Evolutionary conservation across 2,113 vertebrate genomes (phyloP).

Genomic region (Tragulus kanchil): DNA sequence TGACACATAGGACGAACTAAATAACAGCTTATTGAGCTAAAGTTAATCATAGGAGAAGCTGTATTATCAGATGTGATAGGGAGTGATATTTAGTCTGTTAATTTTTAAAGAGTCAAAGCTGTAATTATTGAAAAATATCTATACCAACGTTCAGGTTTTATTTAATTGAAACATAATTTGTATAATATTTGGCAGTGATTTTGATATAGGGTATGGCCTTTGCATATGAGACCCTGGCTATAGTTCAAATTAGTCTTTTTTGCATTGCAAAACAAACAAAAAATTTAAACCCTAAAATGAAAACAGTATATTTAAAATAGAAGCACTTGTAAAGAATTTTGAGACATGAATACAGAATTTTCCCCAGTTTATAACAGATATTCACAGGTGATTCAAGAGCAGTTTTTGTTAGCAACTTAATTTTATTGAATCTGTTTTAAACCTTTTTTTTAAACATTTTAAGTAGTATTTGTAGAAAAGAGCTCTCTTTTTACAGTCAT

Average conservation of each 20-base stretch:
- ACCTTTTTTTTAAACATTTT: conserved; percentile 50
- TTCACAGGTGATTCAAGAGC: background rate
- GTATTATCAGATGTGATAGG: background rate
- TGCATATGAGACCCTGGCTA: conserved; percentile 13
- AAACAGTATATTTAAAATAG: conserved; percentile 30
- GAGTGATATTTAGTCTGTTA: background rate
- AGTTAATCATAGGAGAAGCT: background rate
- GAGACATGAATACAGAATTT: conserved; percentile 18
- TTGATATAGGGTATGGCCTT: background rate
- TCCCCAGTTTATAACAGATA: background rate
- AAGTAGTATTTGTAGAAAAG: conserved; percentile 35
- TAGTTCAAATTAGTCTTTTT: conserved; percentile 12
- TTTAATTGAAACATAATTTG: conserved; percentile 22
- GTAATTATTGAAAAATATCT: conserved; percentile 5
- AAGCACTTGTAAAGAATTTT: conserved; percentile 17
- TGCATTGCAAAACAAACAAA: conserved; percentile 1
- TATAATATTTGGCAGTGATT: conserved; percentile 45
- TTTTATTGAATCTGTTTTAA: conserved; percentile 20
- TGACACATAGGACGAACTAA: background rate
- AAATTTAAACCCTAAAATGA: background rate
- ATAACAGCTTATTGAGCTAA: background rate
- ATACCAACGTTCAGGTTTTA: background rate
- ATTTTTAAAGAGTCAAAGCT: conserved; percentile 30
- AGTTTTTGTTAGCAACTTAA: conserved; percentile 36
- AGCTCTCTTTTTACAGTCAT: conserved; percentile 16